phyloP scores from a whole-genome alignment of 2,113 vertebrate genomes.

The Lonchura striata region DNA sequence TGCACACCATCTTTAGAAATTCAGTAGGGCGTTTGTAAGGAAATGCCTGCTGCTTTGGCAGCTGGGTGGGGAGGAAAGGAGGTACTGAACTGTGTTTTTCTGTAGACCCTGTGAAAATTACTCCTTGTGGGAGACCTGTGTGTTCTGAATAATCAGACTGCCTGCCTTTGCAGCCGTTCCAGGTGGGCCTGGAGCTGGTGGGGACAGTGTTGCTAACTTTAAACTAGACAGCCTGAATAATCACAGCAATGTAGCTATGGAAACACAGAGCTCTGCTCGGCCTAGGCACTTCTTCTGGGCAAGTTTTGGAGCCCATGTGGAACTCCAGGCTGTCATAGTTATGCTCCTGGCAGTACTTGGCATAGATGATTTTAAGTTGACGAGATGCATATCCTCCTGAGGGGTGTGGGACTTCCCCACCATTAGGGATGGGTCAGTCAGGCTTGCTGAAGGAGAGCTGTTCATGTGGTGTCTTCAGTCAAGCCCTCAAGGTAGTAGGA shows the following conservation, averaged over 20 bases:
- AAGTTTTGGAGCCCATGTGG: background rate
- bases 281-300: background rate
- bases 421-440: background rate
- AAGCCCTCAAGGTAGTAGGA: background rate
- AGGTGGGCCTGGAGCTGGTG: background rate
- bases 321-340: background rate
- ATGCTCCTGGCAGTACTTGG: background rate
- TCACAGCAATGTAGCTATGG: background rate
- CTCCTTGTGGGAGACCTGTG: background rate
- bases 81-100: background rate
- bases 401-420: rapidly evolving
- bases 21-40: constrained; percentile 31
- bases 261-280: background rate
- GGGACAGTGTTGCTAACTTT: background rate
- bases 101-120: background rate
- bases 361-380: background rate
- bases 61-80: constrained; percentile 54
- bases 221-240: background rate
- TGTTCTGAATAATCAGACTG: background rate
- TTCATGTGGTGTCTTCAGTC: background rate
- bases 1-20: constrained; percentile 37
- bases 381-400: background rate
- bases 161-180: background rate
- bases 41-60: constrained; percentile 38
- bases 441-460: background rate